phyloP scores from a whole-genome alignment of 2,888 invertebrate genomes.

The Hydraecia micacea region DNA sequence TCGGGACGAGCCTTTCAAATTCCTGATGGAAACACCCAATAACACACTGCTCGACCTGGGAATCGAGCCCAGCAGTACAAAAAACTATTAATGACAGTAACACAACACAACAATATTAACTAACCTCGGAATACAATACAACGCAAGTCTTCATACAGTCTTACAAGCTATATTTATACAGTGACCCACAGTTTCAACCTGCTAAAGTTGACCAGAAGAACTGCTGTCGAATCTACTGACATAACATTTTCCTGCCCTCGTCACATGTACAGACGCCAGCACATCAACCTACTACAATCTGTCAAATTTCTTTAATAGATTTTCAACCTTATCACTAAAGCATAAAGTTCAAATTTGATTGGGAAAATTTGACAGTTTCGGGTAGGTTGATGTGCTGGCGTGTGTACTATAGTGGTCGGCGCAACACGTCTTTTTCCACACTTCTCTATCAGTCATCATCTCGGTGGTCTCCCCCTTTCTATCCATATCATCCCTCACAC shows the following conservation, averaged over 20 bases:
- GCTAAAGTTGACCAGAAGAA: neutral
- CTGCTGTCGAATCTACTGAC: neutral
- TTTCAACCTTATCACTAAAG: too few relatives aligned
- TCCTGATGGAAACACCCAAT: neutral
- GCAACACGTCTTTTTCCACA: neutral
- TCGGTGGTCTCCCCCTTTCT: neutral
- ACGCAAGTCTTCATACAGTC: constrained; percentile 10
- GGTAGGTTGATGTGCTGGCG: too few relatives aligned
- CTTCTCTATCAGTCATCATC: neutral
- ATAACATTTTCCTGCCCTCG: too few relatives aligned
- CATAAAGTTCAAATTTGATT: too few relatives aligned
- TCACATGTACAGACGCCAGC: too few relatives aligned
- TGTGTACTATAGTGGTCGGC: too few relatives aligned
- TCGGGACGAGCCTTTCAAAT: neutral
- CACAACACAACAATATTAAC: neutral
- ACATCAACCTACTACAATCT: too few relatives aligned
- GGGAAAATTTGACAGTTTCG: too few relatives aligned
- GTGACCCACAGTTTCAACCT: too few relatives aligned
- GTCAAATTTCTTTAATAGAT: too few relatives aligned
- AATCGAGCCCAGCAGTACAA: too few relatives aligned
- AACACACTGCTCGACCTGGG: neutral
- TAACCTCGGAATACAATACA: neutral
- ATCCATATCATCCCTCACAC: neutral
- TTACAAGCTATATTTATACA: constrained; percentile 33
- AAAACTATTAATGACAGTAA: neutral